Percentiles rank a stretch among this genome's conserved stretches.
Evolutionary conservation across 2,888 invertebrate species (phyloP).

Genomic region (Cabera pusaria): DNA sequence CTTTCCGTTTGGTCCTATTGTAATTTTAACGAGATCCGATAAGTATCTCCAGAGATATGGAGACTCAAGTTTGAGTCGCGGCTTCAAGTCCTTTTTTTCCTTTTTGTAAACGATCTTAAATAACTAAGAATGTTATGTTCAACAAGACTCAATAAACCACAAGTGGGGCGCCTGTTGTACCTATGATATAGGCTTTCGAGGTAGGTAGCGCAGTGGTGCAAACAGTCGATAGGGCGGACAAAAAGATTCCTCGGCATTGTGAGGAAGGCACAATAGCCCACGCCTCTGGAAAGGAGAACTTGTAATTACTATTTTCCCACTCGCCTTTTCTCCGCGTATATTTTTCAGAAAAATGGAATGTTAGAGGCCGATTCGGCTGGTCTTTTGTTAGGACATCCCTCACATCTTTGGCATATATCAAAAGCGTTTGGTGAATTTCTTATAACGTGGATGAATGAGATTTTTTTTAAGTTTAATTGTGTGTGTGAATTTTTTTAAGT

Average conservation of each 20-base stretch:
- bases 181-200: constrained; percentile 56
- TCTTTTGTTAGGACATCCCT: constrained; percentile 54
- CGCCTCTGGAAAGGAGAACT: constrained; percentile 64
- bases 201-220: constrained; percentile 61
- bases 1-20: too few species aligned
- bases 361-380: constrained; percentile 43
- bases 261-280: constrained; percentile 63
- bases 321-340: constrained; percentile 70
- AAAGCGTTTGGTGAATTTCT: constrained; percentile 16
- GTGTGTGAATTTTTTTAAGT: too few species aligned
- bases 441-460: too few species aligned
- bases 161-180: constrained; percentile 41
- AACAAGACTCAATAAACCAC: constrained; percentile 46
- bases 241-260: constrained; percentile 81
- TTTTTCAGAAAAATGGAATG: constrained; percentile 75
- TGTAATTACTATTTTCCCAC: constrained; percentile 82
- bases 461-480: too few species aligned
- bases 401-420: constrained; percentile 52
- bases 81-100: too few species aligned
- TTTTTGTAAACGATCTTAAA: too few species aligned
- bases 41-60: too few species aligned
- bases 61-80: too few species aligned
- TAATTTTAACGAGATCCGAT: too few species aligned
- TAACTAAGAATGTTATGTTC: too few species aligned
- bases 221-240: constrained; percentile 77